Evolutionary conservation across 2,888 invertebrate genomes (phyloP).

Genomic region (Ellobium chinense): DNA sequence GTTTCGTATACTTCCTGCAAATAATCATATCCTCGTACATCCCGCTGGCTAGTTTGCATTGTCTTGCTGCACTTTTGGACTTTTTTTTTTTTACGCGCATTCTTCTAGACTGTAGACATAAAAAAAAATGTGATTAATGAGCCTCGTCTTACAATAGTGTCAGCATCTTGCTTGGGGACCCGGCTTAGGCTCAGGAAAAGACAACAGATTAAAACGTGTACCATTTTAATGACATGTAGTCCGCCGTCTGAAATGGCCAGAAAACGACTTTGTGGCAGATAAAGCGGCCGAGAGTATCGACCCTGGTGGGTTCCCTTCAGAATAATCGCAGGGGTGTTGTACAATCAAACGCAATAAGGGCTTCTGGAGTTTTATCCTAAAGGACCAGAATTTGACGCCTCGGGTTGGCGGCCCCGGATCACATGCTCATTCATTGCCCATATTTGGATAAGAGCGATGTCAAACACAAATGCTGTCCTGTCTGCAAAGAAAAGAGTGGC

Average conservation of each 20-base stretch:
- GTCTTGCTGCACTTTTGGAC: too few species aligned
- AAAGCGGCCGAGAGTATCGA: slow-evolving; percentile 1
- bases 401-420: background rate
- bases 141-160: too few species aligned
- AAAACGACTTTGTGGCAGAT: background rate
- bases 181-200: background rate
- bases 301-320: background rate
- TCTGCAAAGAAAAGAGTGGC: slow-evolving; percentile 24
- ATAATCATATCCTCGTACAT: too few species aligned
- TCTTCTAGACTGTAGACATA: too few species aligned
- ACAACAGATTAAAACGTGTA: slow-evolving; percentile 22
- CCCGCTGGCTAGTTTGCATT: too few species aligned
- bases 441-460: slow-evolving; percentile 29
- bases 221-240: background rate
- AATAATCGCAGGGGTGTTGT: slow-evolving; percentile 27
- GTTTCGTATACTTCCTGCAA: too few species aligned
- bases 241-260: background rate
- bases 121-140: too few species aligned
- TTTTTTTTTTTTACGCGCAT: too few species aligned
- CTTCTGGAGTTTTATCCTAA: background rate
- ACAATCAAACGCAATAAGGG: slow-evolving; percentile 11
- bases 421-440: slow-evolving; percentile 34
- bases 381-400: slow-evolving; percentile 21
- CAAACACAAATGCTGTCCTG: slow-evolving; percentile 41
- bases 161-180: too few species aligned